Evolutionary conservation across 2,113 vertebrate genomes (phyloP), one percentile per base, ranked within the genome.

Genomic region (Ctenodactylus gundi): DNA sequence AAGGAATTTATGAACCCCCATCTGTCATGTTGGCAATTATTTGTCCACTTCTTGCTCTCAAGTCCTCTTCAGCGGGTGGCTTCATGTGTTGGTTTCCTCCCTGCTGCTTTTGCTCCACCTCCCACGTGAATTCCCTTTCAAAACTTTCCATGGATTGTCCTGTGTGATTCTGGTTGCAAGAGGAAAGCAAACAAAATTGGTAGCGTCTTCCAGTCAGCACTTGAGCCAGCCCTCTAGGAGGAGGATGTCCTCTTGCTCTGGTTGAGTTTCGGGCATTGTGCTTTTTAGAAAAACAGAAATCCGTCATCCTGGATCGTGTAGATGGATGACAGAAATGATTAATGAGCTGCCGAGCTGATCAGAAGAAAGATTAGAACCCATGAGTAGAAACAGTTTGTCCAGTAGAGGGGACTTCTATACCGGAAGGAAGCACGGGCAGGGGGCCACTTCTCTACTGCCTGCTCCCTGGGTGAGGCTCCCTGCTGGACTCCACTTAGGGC

Each of bases 301-400:
- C 90, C 44, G 46, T 90, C 94, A 93, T 92, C 68, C 23, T 83
- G 95, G 82, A 60, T 96, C 94, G 34, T 67, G 90, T 29, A 31
- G n/a, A 77, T 51, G 85, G 55, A 58, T 95, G 95, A 97, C 96
- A 96, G 92, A 70, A 92, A 94, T 97, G 97, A 97, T 97, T 96
- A 97, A 97, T 97, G 94, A 77, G 57, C 82, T 93, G 85, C 90
- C 0, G 20, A 77, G n/a, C 34, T 92, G 92, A 96, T 96, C 82
- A 62, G 85, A 92, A 88, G 95, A 95, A 86, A 93, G 96, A 96
- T 97, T 86, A 86, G 58, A 88, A 60, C 84, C 51, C 49, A 85
- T 93, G 93, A 92, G 90, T 85, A 81, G 90, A 85, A 96, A 62
- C 67, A 81, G 90, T 60, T 80, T 76, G 73, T 76, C 86, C 70